A percentile compares a stretch with the other conserved stretches of the same genome.
Conservation (phyloP, 2,888 invertebrate genomes). For the Cistogaster globosa region DNA sequence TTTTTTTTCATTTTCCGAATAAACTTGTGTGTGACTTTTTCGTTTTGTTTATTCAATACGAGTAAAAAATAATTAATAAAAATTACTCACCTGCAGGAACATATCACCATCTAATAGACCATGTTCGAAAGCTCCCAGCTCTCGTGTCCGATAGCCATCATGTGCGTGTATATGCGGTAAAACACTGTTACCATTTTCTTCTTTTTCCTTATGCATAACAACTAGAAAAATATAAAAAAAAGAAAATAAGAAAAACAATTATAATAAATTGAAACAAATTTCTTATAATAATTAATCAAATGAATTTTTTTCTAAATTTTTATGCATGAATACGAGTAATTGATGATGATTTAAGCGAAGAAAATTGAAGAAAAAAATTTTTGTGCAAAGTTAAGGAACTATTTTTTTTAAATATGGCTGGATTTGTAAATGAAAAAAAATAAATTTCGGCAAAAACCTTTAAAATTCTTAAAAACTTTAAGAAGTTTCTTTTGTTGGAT, state of each 20-base stretch:
- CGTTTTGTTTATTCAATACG: background rate
- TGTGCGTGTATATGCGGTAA: conserved; percentile 86
- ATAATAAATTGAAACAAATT: conserved; percentile 23
- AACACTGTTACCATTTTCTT: conserved; percentile 88
- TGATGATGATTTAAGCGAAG: background rate
- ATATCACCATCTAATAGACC: conserved; percentile 96
- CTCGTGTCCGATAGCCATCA: conserved; percentile 86
- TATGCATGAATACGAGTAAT: conserved; percentile 25
- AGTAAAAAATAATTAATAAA: conserved; percentile 19
- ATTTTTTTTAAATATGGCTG: too few species aligned
- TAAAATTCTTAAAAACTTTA: too few species aligned
- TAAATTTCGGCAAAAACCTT: too few species aligned
- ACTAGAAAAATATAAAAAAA: conserved; percentile 86
- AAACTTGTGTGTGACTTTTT: too few species aligned
- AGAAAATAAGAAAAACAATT: conserved; percentile 13
- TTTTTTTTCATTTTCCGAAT: too few species aligned
- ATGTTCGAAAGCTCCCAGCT: conserved; percentile 94
- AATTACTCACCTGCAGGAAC: conserved; percentile 92
- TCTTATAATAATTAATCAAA: conserved; percentile 53
- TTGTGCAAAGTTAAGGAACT: background rate
- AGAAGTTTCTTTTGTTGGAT: too few species aligned
- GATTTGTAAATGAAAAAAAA: too few species aligned
- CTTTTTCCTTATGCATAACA: conserved; percentile 97
- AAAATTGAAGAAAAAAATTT: background rate
- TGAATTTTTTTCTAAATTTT: background rate